Evolutionary conservation across 2,113 vertebrate genomes (phyloP).

Genomic region (Takifugu bimaculatus): DNA sequence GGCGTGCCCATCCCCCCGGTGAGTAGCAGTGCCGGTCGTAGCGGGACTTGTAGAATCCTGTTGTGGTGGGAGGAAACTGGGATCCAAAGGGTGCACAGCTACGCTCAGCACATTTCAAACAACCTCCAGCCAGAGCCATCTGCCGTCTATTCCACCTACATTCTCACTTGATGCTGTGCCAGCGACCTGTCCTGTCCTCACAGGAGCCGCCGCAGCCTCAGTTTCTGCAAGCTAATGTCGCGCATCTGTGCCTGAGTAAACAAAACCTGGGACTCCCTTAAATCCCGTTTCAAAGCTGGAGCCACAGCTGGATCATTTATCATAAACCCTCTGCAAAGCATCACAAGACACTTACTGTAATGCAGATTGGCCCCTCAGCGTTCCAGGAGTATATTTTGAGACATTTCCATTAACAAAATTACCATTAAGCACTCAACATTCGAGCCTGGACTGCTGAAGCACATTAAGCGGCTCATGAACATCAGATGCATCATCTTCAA

Average conservation of each 20-base stretch:
- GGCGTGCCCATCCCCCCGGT: conserved; percentile 1
- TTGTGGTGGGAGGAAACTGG: conserved; percentile 25
- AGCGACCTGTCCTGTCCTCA: conserved; percentile 21
- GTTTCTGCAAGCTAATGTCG: conserved; percentile 14
- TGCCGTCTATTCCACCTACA: conserved; percentile 60
- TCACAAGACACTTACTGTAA: conserved; percentile 49
- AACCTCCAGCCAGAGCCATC: conserved; percentile 61
- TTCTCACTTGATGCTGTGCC: conserved; percentile 54
- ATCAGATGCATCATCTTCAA: conserved; percentile 50
- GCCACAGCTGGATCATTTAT: conserved; percentile 30
- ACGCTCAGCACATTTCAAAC: conserved; percentile 51
- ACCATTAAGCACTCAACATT: conserved; percentile 60
- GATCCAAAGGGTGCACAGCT: conserved; percentile 45
- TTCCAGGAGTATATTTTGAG: conserved; percentile 40
- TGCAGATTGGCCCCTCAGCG: conserved; percentile 40
- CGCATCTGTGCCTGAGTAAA: conserved; percentile 26
- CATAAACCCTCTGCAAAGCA: conserved; percentile 18
- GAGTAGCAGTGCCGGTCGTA: conserved; percentile 31
- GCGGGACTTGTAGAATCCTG: conserved; percentile 24
- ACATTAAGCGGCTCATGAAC: conserved; percentile 55
- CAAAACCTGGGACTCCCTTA: conserved; percentile 28
- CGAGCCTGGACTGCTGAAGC: conserved; percentile 39
- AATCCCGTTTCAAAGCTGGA: conserved; percentile 24
- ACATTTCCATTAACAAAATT: conserved; percentile 63
- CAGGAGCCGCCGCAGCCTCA: conserved; percentile 30